phyloP scores from a whole-genome alignment of 2,797 vertebrate species.

The Channallabes apus region DNA sequence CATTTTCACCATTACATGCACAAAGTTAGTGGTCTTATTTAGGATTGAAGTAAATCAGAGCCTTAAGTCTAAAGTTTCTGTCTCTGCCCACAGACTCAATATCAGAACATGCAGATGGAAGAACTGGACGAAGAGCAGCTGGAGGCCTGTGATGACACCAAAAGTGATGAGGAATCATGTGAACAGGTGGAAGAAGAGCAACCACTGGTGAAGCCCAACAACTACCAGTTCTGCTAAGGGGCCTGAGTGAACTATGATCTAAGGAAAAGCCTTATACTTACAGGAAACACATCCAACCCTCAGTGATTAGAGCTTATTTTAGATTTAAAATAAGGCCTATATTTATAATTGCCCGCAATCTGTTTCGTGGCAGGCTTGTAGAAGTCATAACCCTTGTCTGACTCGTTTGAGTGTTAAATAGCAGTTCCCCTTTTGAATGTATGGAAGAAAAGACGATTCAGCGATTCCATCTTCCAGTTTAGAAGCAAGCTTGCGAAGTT shows the following conservation, averaged over 20 bases:
- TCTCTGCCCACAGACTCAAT: constrained; percentile 58
- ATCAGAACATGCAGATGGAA: constrained; percentile 76
- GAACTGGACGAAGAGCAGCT: constrained; percentile 66
- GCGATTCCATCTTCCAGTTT: constrained; percentile 25
- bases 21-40: too few species aligned
- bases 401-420: constrained; percentile 5
- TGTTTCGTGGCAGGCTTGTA: not conserved
- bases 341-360: not conserved
- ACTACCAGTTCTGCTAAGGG: constrained; percentile 91
- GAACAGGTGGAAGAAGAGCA: constrained; percentile 81
- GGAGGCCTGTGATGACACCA: constrained; percentile 71
- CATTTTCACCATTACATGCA: not conserved
- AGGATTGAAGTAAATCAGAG: not conserved
- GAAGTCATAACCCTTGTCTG: not conserved
- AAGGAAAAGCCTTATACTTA: not conserved
- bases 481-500: constrained; percentile 27
- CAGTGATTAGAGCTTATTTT: not conserved
- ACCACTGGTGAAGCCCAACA: constrained; percentile 90
- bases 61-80: not conserved
- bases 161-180: constrained; percentile 72
- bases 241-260: not conserved
- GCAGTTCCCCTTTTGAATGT: constrained; percentile 19
- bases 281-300: not conserved
- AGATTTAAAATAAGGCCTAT: not conserved
- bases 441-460: constrained; percentile 21